Evolutionary conservation across 2,888 invertebrate genomes (phyloP), one percentile per base, ranked within the genome.

Genomic region (Cinara cedri): DNA sequence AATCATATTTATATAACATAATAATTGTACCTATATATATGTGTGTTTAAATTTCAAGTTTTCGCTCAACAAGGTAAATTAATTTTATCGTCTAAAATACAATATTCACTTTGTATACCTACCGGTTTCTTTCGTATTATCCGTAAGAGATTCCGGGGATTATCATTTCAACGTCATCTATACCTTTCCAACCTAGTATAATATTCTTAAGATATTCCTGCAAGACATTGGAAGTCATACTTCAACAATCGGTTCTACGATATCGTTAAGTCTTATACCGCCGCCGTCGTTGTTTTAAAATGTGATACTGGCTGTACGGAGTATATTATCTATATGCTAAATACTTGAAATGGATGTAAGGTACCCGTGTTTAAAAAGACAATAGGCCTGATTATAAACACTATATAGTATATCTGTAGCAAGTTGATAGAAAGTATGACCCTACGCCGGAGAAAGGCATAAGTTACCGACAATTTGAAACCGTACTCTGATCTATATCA

Each of bases 381-480:
- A 75, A 75, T 54, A 75, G 74, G 42, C 51, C 74, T 54, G 74
- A 65, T 75, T 65, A 75, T 65, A n/a, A n/a, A 54, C 60, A 49
- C 63, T 19, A 16, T 34, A 34, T 6, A 49, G 51, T 19, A 16
- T 34, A 34, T 6, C 34, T 6, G 34, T 4, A 62, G 19, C 24
- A 65, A 65, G 74, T 75, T 65, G 54, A 21, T 70, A 75, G 74
- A 75, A 75, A 75, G 74, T 75, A 65, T 65, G 74, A 75, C 74
- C 74, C 54, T 65, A 62, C 24, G 54, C 42, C 63, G 74, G 74
- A 75, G 74, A 75, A 75, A 75, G 74, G 74, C 63, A 62, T 75
- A 75, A 75, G 74, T 75, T 65, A 75, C 63, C 21, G 42, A 24
- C 74, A 42, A 16, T 75, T 75, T 75, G 8, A 54, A 65, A 65